Conservation (phyloP, 2,888 invertebrate genomes). For the Eustalomyia histrio region DNA sequence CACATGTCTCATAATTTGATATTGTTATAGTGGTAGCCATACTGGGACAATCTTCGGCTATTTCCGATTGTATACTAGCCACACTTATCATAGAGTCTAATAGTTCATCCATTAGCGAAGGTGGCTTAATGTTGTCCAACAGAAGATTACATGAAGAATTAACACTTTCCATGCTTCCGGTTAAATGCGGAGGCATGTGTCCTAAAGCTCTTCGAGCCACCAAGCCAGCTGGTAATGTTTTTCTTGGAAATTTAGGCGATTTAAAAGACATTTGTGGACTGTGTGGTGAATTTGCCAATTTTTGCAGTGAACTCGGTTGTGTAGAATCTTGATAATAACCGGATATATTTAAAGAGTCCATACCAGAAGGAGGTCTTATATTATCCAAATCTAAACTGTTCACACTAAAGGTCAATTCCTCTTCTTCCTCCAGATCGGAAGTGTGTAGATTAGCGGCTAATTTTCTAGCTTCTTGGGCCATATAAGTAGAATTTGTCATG, state of each 20-base stretch:
- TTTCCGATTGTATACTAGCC: slow-evolving; percentile 90
- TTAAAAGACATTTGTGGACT: slow-evolving; percentile 74
- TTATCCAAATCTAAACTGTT: slow-evolving; percentile 87
- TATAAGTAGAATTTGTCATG: slow-evolving; percentile 85
- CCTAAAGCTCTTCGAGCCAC: slow-evolving; percentile 87
- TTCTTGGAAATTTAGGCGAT: slow-evolving; percentile 82
- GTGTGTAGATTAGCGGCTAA: slow-evolving; percentile 81
- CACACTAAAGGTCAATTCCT: slow-evolving; percentile 82
- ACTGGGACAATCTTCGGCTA: slow-evolving; percentile 83
- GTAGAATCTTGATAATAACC: slow-evolving; percentile 80
- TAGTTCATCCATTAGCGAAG: slow-evolving; percentile 88
- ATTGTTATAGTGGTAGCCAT: slow-evolving; percentile 75
- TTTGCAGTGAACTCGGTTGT: slow-evolving; percentile 72
- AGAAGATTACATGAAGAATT: slow-evolving; percentile 83
- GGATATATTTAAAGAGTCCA: slow-evolving; percentile 84
- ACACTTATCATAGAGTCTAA: slow-evolving; percentile 91
- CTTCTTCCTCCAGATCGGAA: slow-evolving; percentile 65
- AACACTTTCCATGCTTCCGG: slow-evolving; percentile 84
- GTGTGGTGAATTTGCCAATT: slow-evolving; percentile 62
- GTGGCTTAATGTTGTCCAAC: slow-evolving; percentile 90
- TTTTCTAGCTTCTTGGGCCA: slow-evolving; percentile 88
- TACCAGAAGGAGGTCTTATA: slow-evolving; percentile 87
- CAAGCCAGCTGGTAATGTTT: slow-evolving; percentile 85
- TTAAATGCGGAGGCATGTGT: slow-evolving; percentile 75
- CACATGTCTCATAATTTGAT: slow-evolving; percentile 80